These are phyloP conservation scores for Himalopsyche japonica DNA, from an alignment of 2,888 invertebrate species.

Conservation along the genomic window DNA sequence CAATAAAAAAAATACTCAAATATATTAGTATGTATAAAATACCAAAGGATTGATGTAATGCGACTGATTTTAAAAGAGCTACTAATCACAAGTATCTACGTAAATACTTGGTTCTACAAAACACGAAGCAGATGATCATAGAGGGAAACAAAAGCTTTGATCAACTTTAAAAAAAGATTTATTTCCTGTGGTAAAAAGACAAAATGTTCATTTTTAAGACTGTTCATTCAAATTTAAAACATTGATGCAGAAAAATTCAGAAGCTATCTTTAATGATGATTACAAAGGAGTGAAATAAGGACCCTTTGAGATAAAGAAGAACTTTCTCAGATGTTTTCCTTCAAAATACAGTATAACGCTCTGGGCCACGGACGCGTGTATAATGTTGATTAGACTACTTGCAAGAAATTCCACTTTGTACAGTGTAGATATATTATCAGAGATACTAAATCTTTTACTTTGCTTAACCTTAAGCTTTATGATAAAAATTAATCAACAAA, in stretches of 20 bases:
- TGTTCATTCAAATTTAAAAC: neutral
- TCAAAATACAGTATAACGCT: neutral
- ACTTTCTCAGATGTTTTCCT: neutral
- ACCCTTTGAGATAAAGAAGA: neutral
- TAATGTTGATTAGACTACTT: conserved; percentile 18
- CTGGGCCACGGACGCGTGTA: conserved; percentile 11
- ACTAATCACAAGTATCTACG: no score
- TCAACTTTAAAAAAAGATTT: no score
- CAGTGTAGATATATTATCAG: neutral
- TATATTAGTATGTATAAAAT: no score
- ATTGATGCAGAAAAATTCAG: neutral
- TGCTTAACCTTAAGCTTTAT: neutral
- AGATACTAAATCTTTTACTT: neutral
- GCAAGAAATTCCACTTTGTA: neutral
- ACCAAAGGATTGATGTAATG: no score
- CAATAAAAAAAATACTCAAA: no score
- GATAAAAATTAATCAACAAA: no score
- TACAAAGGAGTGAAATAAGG: neutral
- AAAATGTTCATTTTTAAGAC: neutral
- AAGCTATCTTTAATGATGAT: neutral
- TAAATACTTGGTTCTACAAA: no score
- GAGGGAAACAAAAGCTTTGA: no score
- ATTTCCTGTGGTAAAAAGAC: no score
- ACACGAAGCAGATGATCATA: no score
- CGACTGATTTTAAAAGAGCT: no score